Base-by-base conservation (phyloP, 2,113 vertebrate species). In the Ardeotis arabs region DNA sequence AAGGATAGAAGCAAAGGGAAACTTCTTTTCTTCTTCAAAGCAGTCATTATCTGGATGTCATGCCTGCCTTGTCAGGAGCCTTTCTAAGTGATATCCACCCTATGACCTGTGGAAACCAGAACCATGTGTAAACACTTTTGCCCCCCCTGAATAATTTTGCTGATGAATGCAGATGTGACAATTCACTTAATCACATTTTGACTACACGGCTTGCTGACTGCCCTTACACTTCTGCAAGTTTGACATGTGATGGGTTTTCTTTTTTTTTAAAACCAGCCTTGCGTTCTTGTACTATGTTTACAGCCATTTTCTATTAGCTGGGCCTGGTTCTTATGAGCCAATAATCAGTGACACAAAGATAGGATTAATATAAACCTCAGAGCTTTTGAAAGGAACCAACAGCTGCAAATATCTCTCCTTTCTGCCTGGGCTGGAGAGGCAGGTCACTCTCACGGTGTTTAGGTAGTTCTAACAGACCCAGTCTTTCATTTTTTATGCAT, bases 81-180 rank as follows among this genome's bases (percentile, higher is more conserved):
- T 73, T 84, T 83, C 53, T 91, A 90, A 76, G 62, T 25, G 31
- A 59, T 8, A 75, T 16, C 21, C 66, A 94, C 66, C 20, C 76
- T 86, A 47, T 29, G 55, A 95, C 52, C 93, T 94, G 73, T 68
- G 27, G 73, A 87, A 95, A 91, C 33, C 76, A 95, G 77, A 92
- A 87, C 29, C 37, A 83, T 27, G 35, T 70, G 33, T 87, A 60
- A 94, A 89, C 1, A 1, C 15, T 69, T 86, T 69, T 83, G 60
- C 31, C 67, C 4, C 21, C 10, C 16, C 23, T 52, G 44, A 89
- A 37, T 77, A 82, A 75, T 81, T 81, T 95, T 81, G 69, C 64
- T 84, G 81, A 67, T 31, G 69, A 90, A 66, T 35, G 19, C 23
- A 64, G 39, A 75, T 77, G 22, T 70, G 66, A 50, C 15, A 59